Evolutionary conservation across 2,113 vertebrate species (phyloP).

Genomic region (Lamprologus tigripictilis): DNA sequence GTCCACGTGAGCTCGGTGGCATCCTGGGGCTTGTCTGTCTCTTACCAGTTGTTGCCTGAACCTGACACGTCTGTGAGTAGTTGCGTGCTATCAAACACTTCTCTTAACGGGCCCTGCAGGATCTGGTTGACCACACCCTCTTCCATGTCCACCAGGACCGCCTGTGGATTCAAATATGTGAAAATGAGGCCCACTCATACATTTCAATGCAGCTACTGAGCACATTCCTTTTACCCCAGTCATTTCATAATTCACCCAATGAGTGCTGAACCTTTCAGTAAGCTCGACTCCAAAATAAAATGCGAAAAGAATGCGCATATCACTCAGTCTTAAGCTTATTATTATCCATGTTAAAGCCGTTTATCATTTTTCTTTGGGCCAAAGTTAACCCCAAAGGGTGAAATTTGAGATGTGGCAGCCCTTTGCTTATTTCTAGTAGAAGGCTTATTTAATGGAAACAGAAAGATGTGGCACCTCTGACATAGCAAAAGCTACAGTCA

Average conservation of each 20-base stretch:
- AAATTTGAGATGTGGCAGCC: background rate
- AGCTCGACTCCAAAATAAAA: background rate
- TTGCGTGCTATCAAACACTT: conserved; percentile 90
- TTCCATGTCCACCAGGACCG: conserved; percentile 96
- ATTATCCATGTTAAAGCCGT: background rate
- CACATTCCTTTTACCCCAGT: background rate
- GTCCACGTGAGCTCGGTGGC: background rate
- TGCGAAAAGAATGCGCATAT: background rate
- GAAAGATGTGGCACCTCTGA: background rate
- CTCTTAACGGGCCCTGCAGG: conserved; percentile 86
- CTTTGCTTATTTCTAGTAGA: background rate
- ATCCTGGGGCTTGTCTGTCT: background rate
- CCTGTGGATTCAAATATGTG: conserved; percentile 66
- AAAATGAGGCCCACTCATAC: background rate
- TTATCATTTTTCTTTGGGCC: background rate
- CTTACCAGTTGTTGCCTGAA: conserved; percentile 98
- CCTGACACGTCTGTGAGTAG: conserved; percentile 95
- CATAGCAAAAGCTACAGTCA: background rate
- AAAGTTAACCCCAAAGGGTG: background rate
- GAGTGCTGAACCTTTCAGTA: background rate
- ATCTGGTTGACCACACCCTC: conserved; percentile 95
- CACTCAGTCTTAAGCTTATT: background rate
- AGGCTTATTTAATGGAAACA: background rate
- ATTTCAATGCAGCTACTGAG: background rate
- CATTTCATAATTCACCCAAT: background rate